Evolutionary conservation across 1,140 invertebrate genomes (phyloP).

Genomic region (Colletes latitarsis): DNA sequence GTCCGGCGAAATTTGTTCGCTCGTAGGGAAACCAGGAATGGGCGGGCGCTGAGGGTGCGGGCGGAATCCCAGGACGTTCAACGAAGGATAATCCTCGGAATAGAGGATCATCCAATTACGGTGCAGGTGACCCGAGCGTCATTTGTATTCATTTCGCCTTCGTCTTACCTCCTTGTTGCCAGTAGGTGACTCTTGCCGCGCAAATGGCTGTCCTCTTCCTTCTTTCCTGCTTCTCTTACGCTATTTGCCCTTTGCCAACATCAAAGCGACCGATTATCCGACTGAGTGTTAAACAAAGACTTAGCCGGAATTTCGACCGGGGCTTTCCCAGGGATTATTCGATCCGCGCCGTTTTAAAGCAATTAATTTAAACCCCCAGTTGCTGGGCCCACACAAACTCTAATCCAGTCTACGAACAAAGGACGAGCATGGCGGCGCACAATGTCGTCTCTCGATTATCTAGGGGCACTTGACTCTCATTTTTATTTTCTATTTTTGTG

Average conservation of each 20-base stretch:
- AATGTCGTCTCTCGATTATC: too few species aligned
- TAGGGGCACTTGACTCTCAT: too few species aligned
- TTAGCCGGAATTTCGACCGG: conserved; percentile 51
- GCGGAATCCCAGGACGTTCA: conserved; percentile 58
- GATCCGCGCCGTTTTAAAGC: conserved; percentile 38
- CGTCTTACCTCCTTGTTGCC: conserved; percentile 53
- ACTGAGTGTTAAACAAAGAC: conserved; percentile 69
- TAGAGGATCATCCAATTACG: conserved; percentile 74
- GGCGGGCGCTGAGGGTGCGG: conserved; percentile 38
- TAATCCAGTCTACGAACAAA: conserved; percentile 26
- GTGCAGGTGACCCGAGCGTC: conserved; percentile 68
- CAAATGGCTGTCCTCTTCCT: conserved; percentile 11
- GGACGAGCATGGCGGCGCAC: too few species aligned
- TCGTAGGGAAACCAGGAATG: conserved; percentile 44
- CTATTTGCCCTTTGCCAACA: conserved; percentile 2
- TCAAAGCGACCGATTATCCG: conserved; percentile 62
- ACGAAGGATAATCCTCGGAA: conserved; percentile 70
- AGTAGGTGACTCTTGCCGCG: conserved; percentile 10
- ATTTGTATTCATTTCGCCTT: conserved; percentile 73
- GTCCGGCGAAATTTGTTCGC: conserved; percentile 43
- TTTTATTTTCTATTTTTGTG: too few species aligned
- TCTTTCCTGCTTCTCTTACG: conserved; percentile 3
- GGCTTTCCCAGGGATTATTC: conserved; percentile 57
- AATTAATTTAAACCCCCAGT: conserved; percentile 63
- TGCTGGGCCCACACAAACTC: conserved; percentile 24